These are phyloP conservation scores for Eufriesea mexicana DNA, from an alignment of 1,140 invertebrate genomes.

Conservation along the genomic window DNA sequence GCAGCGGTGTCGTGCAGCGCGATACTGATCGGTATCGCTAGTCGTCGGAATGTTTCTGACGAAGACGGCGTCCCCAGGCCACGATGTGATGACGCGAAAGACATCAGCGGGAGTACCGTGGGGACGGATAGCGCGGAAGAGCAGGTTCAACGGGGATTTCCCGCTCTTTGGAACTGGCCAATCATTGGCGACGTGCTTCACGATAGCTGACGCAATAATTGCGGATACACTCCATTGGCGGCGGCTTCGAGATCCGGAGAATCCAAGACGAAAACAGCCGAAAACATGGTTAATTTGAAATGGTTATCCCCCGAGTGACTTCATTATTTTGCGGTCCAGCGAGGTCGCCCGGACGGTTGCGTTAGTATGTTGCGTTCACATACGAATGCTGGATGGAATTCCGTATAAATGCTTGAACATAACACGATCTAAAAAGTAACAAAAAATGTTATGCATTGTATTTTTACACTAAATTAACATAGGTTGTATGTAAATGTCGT, in stretches of 20 bases:
- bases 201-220: conserved; percentile 65
- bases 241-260: conserved; percentile 1
- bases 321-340: neutral
- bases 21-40: conserved; percentile 42
- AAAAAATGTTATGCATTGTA: too few relatives aligned
- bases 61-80: conserved; percentile 24
- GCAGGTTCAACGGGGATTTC: conserved; percentile 73
- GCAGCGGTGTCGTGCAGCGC: conserved; percentile 17
- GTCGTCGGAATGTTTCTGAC: conserved; percentile 44
- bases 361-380: too few relatives aligned
- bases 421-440: too few relatives aligned
- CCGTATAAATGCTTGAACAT: neutral
- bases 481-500: neutral
- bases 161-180: conserved; percentile 66
- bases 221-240: conserved; percentile 55
- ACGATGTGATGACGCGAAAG: conserved; percentile 40
- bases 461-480: too few relatives aligned
- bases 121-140: conserved; percentile 49
- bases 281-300: neutral
- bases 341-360: neutral
- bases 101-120: conserved; percentile 30
- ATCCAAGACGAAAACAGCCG: neutral
- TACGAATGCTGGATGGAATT: neutral
- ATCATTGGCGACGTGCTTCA: conserved; percentile 47
- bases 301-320: conserved; percentile 12